phyloP scores from a whole-genome alignment of 2,888 invertebrate species.

The Lithophane socia region DNA sequence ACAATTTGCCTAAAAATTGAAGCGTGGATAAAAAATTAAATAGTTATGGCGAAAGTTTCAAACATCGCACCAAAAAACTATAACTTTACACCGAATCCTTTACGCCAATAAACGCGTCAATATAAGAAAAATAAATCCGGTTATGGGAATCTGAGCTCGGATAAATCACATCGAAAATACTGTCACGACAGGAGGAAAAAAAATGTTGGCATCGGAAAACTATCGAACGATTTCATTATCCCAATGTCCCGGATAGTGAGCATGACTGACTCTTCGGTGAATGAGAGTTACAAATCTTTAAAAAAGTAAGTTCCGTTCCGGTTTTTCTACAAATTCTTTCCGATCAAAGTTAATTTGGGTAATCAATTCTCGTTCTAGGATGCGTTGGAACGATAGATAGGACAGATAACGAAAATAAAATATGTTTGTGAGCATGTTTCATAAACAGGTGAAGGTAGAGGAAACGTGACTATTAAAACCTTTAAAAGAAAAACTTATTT shows the following conservation, averaged over 20 bases:
- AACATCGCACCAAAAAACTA: constrained; percentile 37
- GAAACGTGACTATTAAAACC: not conserved
- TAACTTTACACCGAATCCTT: constrained; percentile 50
- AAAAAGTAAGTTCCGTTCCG: constrained; percentile 56
- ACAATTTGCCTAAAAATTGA: not conserved
- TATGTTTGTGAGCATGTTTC: not conserved
- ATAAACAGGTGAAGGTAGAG: not conserved
- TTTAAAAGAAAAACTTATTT: no score
- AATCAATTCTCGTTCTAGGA: constrained; percentile 41
- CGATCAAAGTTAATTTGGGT: constrained; percentile 46
- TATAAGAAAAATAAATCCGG: constrained; percentile 82
- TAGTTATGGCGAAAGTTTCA: constrained; percentile 48
- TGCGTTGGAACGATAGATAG: constrained; percentile 2
- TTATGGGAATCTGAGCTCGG: constrained; percentile 86
- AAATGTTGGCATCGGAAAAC: constrained; percentile 82
- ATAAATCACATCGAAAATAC: constrained; percentile 88
- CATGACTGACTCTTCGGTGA: constrained; percentile 77
- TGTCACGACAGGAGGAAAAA: constrained; percentile 87
- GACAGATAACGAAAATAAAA: not conserved
- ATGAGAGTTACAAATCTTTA: constrained; percentile 69
- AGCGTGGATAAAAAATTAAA: not conserved
- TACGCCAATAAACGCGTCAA: constrained; percentile 75
- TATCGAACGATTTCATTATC: constrained; percentile 83
- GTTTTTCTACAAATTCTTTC: constrained; percentile 58
- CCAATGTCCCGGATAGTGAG: constrained; percentile 77